Evolutionary conservation across 2,113 vertebrate species (phyloP).

Genomic region (Anolis carolinensis): DNA sequence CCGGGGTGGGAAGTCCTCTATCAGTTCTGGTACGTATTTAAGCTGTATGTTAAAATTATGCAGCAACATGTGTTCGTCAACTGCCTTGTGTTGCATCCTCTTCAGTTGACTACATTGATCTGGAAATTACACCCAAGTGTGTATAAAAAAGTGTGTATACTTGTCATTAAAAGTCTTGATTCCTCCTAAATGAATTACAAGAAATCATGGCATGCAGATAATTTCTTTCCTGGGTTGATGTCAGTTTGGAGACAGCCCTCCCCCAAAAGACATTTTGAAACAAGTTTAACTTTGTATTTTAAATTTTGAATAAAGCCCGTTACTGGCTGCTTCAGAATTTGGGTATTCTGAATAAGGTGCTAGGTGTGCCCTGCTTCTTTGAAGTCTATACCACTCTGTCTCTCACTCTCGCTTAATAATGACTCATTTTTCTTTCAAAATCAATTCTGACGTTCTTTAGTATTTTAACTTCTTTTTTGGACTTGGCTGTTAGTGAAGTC

Average conservation of each 20-base stretch:
- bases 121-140: neutral
- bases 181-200: neutral
- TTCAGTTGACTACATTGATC: neutral
- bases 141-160: neutral
- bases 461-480: neutral
- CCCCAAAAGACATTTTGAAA: neutral
- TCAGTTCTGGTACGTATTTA: conserved; percentile 86
- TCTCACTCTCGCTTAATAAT: neutral
- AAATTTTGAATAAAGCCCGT: neutral
- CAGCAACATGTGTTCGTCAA: neutral
- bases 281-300: neutral
- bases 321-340: neutral
- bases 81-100: neutral
- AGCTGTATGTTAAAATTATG: neutral
- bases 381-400: neutral
- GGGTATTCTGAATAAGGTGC: neutral
- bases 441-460: neutral
- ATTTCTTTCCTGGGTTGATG: neutral
- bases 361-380: neutral
- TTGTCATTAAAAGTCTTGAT: neutral
- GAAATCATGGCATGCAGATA: neutral
- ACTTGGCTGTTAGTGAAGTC: neutral
- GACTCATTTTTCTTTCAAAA: neutral
- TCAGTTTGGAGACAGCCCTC: neutral
- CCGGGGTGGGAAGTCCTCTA: conserved; percentile 88